Evolutionary conservation across 2,888 invertebrate species (phyloP).

Genomic region (Cantharis nigra): DNA sequence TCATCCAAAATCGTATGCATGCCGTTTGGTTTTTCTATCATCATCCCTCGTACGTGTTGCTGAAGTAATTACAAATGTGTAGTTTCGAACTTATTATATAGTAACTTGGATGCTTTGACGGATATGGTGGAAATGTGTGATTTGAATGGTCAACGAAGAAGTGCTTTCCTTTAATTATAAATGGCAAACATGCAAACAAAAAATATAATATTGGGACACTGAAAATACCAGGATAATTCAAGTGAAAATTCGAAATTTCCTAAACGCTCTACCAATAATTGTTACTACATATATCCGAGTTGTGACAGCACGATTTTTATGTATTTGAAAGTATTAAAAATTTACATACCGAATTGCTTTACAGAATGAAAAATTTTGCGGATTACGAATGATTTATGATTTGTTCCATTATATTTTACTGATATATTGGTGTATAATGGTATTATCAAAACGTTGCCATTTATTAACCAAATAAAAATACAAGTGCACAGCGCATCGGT

Average conservation of each 20-base stretch:
- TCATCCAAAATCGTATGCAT: neutral
- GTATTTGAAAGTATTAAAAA: neutral
- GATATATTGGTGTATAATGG: neutral
- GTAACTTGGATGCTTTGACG: neutral
- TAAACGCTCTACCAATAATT: neutral
- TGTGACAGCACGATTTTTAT: neutral
- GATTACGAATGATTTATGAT: neutral
- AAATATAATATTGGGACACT: no score
- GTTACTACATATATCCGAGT: neutral
- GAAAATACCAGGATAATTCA: neutral
- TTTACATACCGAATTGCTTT: neutral
- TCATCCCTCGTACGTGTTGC: neutral
- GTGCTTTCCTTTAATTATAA: neutral
- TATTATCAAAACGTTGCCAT: neutral
- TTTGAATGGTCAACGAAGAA: neutral
- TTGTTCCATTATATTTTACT: neutral
- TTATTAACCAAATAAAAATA: neutral
- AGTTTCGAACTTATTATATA: neutral
- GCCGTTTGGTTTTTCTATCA: neutral
- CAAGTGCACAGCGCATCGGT: neutral
- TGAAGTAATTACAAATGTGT: neutral
- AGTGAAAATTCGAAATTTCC: neutral
- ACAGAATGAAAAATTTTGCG: neutral
- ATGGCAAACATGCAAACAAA: neutral
- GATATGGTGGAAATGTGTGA: neutral